These are phyloP conservation scores for Acrocephalus kingi DNA, from an alignment of 2,113 vertebrate species.

Conservation along the genomic window DNA sequence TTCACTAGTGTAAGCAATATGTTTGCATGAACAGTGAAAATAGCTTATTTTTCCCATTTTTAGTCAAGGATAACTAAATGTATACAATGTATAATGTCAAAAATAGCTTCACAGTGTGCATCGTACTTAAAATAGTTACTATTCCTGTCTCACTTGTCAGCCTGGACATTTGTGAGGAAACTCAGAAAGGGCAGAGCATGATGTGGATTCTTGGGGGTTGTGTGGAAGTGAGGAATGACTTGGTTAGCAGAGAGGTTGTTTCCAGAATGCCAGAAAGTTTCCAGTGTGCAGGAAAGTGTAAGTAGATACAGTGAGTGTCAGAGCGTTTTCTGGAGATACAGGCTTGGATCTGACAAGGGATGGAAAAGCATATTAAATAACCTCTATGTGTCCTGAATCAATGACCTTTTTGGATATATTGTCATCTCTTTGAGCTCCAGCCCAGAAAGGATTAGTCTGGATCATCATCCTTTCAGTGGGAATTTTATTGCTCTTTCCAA, in stretches of 20 bases:
- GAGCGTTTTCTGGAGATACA: not conserved
- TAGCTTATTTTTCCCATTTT: not conserved
- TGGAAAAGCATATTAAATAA: not conserved
- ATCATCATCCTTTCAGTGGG: not conserved
- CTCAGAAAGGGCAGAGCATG: not conserved
- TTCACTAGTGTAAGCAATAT: not conserved
- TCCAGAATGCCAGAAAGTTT: not conserved
- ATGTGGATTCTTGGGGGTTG: not conserved
- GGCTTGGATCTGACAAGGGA: not conserved
- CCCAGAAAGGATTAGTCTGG: not conserved
- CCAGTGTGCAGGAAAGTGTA: not conserved
- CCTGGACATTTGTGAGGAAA: not conserved
- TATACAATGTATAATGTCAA: not conserved
- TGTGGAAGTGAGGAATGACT: not conserved
- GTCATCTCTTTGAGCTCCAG: not conserved
- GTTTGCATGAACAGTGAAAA: conserved; percentile 10
- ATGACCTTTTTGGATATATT: not conserved
- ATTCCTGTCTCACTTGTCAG: not conserved
- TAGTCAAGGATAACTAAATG: not conserved
- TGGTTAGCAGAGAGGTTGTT: not conserved
- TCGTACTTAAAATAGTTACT: conserved; percentile 30
- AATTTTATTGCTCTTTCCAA: not conserved
- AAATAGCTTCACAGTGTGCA: not conserved
- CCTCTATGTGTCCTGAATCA: not conserved
- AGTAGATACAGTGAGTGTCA: not conserved